phyloP scores from a whole-genome alignment of 2,113 vertebrate genomes.

The Chlorocebus sabaeus region DNA sequence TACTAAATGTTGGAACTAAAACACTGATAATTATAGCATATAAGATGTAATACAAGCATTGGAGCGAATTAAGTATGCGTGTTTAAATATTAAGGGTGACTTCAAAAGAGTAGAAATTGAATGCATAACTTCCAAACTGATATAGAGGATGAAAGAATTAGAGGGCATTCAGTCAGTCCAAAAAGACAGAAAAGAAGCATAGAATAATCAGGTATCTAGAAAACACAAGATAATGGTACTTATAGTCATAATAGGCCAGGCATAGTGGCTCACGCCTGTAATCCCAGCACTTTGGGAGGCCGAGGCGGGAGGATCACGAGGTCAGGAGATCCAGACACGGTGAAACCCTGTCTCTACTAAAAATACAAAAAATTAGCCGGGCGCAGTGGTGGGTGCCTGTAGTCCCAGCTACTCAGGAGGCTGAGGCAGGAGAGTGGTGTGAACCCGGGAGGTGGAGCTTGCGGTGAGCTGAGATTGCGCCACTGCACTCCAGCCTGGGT shows the following conservation, averaged over 20 bases:
- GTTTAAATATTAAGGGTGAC: not conserved
- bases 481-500: too few relatives aligned
- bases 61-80: not conserved
- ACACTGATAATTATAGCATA: not conserved
- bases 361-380: too few relatives aligned
- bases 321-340: too few relatives aligned
- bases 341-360: too few relatives aligned
- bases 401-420: too few relatives aligned
- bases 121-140: not conserved
- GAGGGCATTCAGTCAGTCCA: not conserved
- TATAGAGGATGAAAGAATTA: not conserved
- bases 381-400: accelerated
- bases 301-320: too few relatives aligned
- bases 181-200: not conserved
- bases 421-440: too few relatives aligned
- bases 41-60: not conserved
- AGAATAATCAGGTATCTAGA: not conserved
- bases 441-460: too few relatives aligned
- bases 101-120: not conserved
- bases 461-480: too few relatives aligned
- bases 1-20: not conserved
- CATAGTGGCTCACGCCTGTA: too few relatives aligned
- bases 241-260: not conserved
- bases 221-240: not conserved
- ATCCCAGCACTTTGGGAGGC: too few relatives aligned